These are phyloP conservation scores for Sebastolobus altivelis DNA, from an alignment of 2,797 vertebrate species.

Conservation along the genomic window DNA sequence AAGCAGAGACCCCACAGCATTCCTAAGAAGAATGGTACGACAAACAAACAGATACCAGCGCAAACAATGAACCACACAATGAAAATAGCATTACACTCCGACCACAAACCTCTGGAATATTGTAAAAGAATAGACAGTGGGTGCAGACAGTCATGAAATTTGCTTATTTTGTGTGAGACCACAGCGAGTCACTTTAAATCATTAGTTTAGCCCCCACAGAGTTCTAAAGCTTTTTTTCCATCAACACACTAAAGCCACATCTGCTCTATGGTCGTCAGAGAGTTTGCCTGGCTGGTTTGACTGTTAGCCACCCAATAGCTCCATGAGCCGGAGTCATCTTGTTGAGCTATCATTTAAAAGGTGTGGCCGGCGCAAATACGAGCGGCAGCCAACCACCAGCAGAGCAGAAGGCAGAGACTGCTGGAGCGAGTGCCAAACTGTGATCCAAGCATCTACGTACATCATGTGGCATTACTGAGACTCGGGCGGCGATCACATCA, in stretches of 20 bases:
- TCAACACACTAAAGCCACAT: constrained; percentile 50
- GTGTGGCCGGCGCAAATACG: constrained; percentile 13
- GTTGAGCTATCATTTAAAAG: constrained; percentile 28
- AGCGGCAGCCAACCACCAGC: constrained; percentile 29
- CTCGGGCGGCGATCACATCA: constrained; percentile 60
- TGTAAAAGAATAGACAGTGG: constrained; percentile 58
- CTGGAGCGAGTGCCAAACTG: constrained; percentile 36
- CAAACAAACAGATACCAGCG: constrained; percentile 65
- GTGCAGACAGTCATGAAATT: constrained; percentile 63
- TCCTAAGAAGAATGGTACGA: constrained; percentile 62
- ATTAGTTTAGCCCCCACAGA: constrained; percentile 54
- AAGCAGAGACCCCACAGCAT: constrained; percentile 73
- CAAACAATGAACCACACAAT: constrained; percentile 72
- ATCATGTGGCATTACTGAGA: constrained; percentile 55
- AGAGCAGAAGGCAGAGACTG: constrained; percentile 20
- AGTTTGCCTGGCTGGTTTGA: constrained; percentile 19
- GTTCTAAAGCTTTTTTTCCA: constrained; percentile 37
- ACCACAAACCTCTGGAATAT: constrained; percentile 66
- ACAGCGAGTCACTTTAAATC: constrained; percentile 70
- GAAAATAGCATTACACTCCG: constrained; percentile 69
- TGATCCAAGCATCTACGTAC: constrained; percentile 53
- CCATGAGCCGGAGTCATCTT: constrained; percentile 11
- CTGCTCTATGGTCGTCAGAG: constrained; percentile 29
- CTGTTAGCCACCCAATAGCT: constrained; percentile 6
- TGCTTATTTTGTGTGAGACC: constrained; percentile 62